A percentile compares a stretch with the other conserved stretches of the same genome.
Conservation (phyloP, 2,888 invertebrate species). For the Diaprepes abbreviatus region DNA sequence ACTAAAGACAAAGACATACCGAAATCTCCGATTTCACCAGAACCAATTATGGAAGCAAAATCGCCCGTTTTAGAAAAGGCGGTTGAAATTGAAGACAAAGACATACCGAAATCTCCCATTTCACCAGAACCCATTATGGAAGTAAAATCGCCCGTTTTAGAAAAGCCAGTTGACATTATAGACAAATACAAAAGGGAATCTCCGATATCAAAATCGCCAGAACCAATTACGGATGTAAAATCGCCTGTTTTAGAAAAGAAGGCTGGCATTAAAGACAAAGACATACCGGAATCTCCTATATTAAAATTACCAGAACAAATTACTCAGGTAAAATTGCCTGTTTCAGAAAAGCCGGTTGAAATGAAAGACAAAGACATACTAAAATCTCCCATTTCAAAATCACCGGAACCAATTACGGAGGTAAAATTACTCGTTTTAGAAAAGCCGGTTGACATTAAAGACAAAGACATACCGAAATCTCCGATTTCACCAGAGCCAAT, state of each 20-base stretch:
- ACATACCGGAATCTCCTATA: background rate
- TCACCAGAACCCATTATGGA: background rate
- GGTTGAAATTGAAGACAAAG: background rate
- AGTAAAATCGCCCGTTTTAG: background rate
- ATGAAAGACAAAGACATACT: background rate
- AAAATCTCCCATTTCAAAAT: background rate
- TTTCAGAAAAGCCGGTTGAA: background rate
- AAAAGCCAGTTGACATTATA: background rate
- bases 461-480: constrained; percentile 18
- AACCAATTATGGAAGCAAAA: background rate
- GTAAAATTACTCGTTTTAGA: background rate
- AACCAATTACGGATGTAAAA: background rate
- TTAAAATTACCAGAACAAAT: constrained; percentile 3
- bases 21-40: background rate
- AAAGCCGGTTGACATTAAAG: background rate
- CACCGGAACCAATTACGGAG: background rate
- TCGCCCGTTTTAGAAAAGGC: background rate
- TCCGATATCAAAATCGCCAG: constrained; percentile 15
- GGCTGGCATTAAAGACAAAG: background rate
- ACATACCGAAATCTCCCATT: constrained; percentile 5
- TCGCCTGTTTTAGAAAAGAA: background rate
- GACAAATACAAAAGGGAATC: background rate
- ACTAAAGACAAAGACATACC: background rate
- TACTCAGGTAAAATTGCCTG: background rate
- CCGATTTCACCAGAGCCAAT: no score